These are phyloP conservation scores for Venustoraphidia nigricollis DNA, from an alignment of 2,888 invertebrate species.

Conservation along the genomic window DNA sequence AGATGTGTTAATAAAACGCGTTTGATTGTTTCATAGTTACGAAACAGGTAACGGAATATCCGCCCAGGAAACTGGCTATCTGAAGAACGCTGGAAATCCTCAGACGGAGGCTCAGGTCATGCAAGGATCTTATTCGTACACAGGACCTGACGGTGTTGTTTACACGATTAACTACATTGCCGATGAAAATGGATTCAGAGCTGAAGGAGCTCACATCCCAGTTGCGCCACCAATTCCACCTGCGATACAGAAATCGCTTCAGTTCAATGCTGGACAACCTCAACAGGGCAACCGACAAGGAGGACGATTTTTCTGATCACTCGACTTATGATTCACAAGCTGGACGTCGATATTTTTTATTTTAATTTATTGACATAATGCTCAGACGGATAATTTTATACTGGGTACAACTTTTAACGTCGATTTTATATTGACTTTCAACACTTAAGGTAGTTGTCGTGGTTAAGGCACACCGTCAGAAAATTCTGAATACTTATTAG, in stretches of 20 bases:
- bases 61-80: conserved; percentile 42
- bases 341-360: too few species aligned
- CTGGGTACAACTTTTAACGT: too few species aligned
- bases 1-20: too few species aligned
- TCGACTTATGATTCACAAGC: too few species aligned
- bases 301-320: too few species aligned
- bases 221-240: conserved; percentile 25
- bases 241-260: conserved; percentile 14
- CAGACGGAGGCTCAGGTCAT: conserved; percentile 28
- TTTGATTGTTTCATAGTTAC: conserved; percentile 27
- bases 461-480: too few species aligned
- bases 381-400: too few species aligned
- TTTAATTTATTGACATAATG: too few species aligned
- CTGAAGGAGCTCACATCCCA: conserved; percentile 31
- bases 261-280: conserved; percentile 13
- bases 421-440: too few species aligned
- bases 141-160: conserved; percentile 38
- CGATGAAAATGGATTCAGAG: conserved; percentile 32
- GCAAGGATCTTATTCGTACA: conserved; percentile 39
- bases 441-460: too few species aligned
- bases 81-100: conserved; percentile 23
- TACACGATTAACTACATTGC: conserved; percentile 35
- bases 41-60: conserved; percentile 60
- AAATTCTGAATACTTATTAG: too few species aligned
- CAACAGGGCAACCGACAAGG: conserved; percentile 1